Percentiles rank a stretch among this genome's conserved stretches.
Evolutionary conservation across 1,140 invertebrate species (phyloP).

Genomic region (Heliconius hermathena): DNA sequence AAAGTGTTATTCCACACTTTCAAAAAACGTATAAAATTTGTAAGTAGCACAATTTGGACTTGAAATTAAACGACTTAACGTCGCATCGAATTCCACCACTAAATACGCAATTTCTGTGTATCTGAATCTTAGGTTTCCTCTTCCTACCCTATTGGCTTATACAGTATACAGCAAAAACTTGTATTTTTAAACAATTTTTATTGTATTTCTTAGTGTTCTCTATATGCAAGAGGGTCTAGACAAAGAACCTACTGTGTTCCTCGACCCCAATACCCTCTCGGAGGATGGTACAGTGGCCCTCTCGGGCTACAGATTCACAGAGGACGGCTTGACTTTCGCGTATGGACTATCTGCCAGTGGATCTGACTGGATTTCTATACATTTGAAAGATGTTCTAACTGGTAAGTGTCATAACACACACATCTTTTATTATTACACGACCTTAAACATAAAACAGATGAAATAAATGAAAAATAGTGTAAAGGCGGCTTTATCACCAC

Average conservation of each 20-base stretch:
- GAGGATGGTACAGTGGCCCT: constrained; percentile 96
- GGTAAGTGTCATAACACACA: constrained; percentile 68
- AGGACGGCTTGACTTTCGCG: constrained; percentile 94
- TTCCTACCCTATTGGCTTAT: too few species aligned
- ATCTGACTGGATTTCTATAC: constrained; percentile 97
- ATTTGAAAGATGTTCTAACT: constrained; percentile 89
- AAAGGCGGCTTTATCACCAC: too few species aligned
- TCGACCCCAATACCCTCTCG: constrained; percentile 97
- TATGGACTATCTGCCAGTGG: constrained; percentile 96
- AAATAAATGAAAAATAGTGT: too few species aligned
- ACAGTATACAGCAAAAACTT: too few species aligned
- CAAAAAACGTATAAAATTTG: too few species aligned
- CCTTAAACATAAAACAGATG: too few species aligned
- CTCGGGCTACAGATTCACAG: constrained; percentile 90
- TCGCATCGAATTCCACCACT: too few species aligned
- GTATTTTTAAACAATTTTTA: not conserved
- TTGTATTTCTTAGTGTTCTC: constrained; percentile 87
- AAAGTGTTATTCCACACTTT: too few species aligned
- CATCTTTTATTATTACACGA: not conserved
- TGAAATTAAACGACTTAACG: too few species aligned
- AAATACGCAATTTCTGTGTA: too few species aligned
- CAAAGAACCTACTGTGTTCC: constrained; percentile 92
- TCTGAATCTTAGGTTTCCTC: too few species aligned
- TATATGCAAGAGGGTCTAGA: constrained; percentile 94
- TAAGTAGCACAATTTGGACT: too few species aligned